Base-by-base conservation (phyloP, 2,797 vertebrate species). In the Liparis tanakae region DNA sequence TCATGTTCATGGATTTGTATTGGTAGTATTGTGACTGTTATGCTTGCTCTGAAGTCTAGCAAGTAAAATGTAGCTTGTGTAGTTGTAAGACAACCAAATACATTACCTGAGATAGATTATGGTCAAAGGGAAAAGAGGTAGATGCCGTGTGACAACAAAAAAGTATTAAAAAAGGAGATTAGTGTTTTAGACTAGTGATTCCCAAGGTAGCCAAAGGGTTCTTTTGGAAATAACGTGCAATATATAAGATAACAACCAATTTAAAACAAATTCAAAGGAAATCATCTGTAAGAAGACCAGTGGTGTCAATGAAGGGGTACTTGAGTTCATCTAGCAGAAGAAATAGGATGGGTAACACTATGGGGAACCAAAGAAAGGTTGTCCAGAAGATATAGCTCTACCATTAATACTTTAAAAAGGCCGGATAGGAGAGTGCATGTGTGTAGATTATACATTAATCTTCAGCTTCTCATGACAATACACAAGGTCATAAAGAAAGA, bases 401-500 rank as follows among this genome's bases (percentile, higher is more conserved):
- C 48, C 14, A 12, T 7, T 0, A 18, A 15, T 2, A 30, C 59
- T 63, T 36, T n/a, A 53, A 63, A 75, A 66, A 36, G 1, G 22
- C n/a, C 25, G 43, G 3, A 18, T 18, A 57, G n/a, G 30, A 48
- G 17, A n/a, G 20, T 39, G 44, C 15, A 34, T 78, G 30, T 54
- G 12, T 53, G 3, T 53, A 50, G 39, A 41, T 63, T 80, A 67
- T 50, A 60, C 55, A 73, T 86, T 70, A 44, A 81, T 81, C 78
- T 64, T 56, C 60, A 64, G 43, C 69, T 0, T 5, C 54, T 62
- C 48, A 70, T 39, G 55, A 78, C 1, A 39, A 70, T 44, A 46
- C 70, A 63, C 76, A 77, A 81, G 82, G 79, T 83, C 80, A 84
- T 39, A 41, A 41, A 63, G 41, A 79, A 67, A 84, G 64, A 79